Percentiles rank a stretch among this genome's conserved stretches.
These are phyloP conservation scores for Alcedo quadribrachys DNA, from an alignment of 2,797 vertebrate species.

Conservation along the genomic window DNA sequence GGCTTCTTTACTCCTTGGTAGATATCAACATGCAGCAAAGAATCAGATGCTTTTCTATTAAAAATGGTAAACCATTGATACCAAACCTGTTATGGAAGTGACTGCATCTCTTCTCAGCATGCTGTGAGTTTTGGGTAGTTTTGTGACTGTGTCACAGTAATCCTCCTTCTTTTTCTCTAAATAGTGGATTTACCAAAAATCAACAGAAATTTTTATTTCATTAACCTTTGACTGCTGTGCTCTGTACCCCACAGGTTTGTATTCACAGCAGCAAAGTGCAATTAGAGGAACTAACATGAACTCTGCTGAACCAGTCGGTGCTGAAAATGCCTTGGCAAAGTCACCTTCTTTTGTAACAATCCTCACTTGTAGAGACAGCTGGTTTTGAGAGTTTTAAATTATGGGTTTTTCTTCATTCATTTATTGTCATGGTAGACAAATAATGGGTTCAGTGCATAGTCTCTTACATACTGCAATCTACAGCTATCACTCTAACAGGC, in stretches of 20 bases:
- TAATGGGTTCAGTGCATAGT: background rate
- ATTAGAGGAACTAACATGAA: background rate
- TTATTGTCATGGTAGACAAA: background rate
- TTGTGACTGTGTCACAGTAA: slow-evolving; percentile 26
- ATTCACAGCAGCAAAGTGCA: background rate
- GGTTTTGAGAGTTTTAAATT: background rate
- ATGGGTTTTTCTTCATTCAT: background rate
- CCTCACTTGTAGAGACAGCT: background rate
- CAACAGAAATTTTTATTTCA: slow-evolving; percentile 23
- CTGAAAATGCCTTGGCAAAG: background rate
- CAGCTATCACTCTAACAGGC: background rate
- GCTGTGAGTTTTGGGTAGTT: background rate
- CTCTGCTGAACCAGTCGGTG: background rate
- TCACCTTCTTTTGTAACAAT: background rate
- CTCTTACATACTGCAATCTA: background rate
- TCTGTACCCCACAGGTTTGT: background rate
- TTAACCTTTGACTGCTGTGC: background rate
- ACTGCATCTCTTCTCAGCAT: background rate
- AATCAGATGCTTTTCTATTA: background rate
- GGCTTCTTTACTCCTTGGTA: background rate
- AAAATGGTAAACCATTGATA: background rate
- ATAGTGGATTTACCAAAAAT: slow-evolving; percentile 16
- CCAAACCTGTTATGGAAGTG: background rate
- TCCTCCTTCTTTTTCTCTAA: slow-evolving; percentile 19
- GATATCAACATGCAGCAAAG: background rate